Evolutionary conservation across 2,888 invertebrate species (phyloP).

Genomic region (Axea sp.): DNA sequence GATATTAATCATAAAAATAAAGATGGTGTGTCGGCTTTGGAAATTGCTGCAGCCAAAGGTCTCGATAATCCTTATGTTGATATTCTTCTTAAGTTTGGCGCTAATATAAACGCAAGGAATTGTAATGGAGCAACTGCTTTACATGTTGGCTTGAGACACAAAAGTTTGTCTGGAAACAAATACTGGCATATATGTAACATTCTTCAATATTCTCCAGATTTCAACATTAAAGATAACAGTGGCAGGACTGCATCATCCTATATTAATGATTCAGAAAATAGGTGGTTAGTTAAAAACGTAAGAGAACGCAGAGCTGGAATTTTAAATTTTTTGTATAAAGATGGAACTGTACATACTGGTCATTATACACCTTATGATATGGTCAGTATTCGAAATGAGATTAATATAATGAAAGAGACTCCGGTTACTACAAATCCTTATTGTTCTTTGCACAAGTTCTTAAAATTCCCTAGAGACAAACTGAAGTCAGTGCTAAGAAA

Average conservation of each 20-base stretch:
- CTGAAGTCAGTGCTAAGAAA: conserved; percentile 16
- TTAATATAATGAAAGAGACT: conserved; percentile 10
- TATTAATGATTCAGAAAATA: no score
- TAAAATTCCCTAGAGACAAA: conserved; percentile 23
- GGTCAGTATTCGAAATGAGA: conserved; percentile 3
- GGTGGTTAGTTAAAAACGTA: no score
- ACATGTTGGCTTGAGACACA: conserved; percentile 16
- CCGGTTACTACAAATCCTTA: conserved; percentile 17
- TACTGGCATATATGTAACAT: conserved; percentile 1
- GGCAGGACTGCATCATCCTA: conserved; percentile 19
- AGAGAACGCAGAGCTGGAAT: no score
- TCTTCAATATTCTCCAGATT: conserved; percentile 25
- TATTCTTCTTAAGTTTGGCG: conserved; percentile 14
- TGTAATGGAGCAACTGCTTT: conserved; percentile 26
- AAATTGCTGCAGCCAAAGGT: conserved; percentile 30
- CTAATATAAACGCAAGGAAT: conserved; percentile 35
- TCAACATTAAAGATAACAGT: conserved; percentile 20
- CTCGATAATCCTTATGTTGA: conserved; percentile 23
- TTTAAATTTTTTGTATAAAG: no score
- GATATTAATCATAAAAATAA: conserved; percentile 37
- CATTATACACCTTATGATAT: no score
- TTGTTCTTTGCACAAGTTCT: conserved; percentile 25
- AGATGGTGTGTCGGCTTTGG: conserved; percentile 17
- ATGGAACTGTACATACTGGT: no score
- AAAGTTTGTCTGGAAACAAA: conserved; percentile 4